phyloP scores from a whole-genome alignment of 1,140 invertebrate species.

The Pseudachorutes palmiensis region DNA sequence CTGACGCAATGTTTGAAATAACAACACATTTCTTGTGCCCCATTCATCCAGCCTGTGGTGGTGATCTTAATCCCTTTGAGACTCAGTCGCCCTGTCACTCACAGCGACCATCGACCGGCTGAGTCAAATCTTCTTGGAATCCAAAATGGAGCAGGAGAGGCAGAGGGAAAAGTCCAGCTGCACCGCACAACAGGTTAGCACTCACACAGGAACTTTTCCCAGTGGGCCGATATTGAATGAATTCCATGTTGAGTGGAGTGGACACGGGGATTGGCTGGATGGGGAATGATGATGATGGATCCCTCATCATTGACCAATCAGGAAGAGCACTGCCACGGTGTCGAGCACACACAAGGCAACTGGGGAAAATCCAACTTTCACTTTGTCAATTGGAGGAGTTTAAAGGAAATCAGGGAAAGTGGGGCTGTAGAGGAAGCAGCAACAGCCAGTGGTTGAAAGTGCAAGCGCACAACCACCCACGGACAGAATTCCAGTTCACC shows the following conservation, averaged over 20 bases:
- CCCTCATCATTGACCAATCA: neutral
- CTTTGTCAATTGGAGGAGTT: conserved; percentile 14
- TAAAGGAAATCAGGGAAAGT: conserved; percentile 12
- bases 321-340: no score
- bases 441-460: no score
- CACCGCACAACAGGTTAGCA: conserved; percentile 7
- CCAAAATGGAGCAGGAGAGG: neutral
- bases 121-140: no score
- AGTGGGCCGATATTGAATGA: neutral
- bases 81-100: conserved; percentile 9
- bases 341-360: no score
- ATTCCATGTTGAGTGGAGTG: neutral
- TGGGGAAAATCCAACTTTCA: conserved; percentile 4
- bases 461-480: neutral
- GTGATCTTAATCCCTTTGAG: neutral
- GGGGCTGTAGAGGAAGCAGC: neutral
- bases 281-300: no score
- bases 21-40: no score
- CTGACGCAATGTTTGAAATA: no score
- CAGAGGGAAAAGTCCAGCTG: neutral
- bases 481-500: no score
- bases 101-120: neutral
- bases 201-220: neutral
- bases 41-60: neutral
- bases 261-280: no score